A percentile compares a stretch with the other conserved stretches of the same genome.
phyloP scores from a whole-genome alignment of 2,797 vertebrate species.

The Karalla daura region DNA sequence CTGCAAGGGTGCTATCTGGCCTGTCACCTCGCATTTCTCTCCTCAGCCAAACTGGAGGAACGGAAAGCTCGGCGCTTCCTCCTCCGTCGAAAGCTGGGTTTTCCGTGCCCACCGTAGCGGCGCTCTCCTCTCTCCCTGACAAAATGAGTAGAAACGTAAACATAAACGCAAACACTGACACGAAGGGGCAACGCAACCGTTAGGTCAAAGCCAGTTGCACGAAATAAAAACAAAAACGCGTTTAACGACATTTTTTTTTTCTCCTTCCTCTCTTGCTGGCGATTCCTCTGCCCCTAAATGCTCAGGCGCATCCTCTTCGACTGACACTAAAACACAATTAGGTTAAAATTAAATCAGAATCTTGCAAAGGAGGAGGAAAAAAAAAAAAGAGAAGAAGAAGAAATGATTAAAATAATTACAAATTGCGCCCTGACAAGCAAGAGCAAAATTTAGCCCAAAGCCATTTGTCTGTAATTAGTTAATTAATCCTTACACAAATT shows the following conservation, averaged over 20 bases:
- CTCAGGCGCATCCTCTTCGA: slow-evolving; percentile 91
- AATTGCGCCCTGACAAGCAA: slow-evolving; percentile 99
- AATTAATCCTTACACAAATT: slow-evolving; percentile 99
- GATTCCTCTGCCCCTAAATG: slow-evolving; percentile 87
- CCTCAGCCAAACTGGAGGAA: slow-evolving; percentile 83
- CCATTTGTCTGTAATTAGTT: slow-evolving; percentile 99
- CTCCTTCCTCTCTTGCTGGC: slow-evolving; percentile 83
- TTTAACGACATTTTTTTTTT: slow-evolving; percentile 83
- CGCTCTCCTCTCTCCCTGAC: slow-evolving; percentile 84
- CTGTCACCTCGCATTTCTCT: slow-evolving; percentile 91
- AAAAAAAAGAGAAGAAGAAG: slow-evolving; percentile 88
- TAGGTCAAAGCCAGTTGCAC: slow-evolving; percentile 64
- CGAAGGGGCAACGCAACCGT: slow-evolving; percentile 38
- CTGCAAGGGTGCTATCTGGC: slow-evolving; percentile 90
- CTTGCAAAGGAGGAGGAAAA: slow-evolving; percentile 84
- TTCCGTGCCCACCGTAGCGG: slow-evolving; percentile 83
- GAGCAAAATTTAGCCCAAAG: slow-evolving; percentile 99
- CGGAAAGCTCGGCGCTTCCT: slow-evolving; percentile 85
- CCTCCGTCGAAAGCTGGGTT: slow-evolving; percentile 88
- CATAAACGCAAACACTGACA: slow-evolving; percentile 46
- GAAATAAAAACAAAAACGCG: slow-evolving; percentile 70
- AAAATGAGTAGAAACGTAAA: slow-evolving; percentile 66
- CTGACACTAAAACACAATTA: slow-evolving; percentile 99
- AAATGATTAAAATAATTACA: slow-evolving; percentile 99
- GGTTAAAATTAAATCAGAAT: slow-evolving; percentile 99